Evolutionary conservation across 1,140 invertebrate species (phyloP), one percentile per base, ranked within the genome.

Genomic region (Drosophila serrata): DNA sequence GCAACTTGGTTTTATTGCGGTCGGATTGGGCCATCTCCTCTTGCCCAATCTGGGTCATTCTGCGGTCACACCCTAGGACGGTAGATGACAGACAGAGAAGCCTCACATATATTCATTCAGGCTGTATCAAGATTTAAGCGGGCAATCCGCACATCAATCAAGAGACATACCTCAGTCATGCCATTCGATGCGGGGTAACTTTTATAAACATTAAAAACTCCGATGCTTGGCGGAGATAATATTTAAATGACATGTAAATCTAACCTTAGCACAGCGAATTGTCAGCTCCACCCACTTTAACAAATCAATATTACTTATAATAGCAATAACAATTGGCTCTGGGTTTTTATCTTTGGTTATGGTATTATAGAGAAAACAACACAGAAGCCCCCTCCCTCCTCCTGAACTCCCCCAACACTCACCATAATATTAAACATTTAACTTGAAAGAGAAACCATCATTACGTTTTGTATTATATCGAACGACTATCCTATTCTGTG

Each of bases 401-500:
- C 35, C 48, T 17, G 7, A 49, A 35, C 24, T 46, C 17, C 22
- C 39, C 31, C 11, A 45, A 51, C 37, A 51, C 57, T 55, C 17
- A 35, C 15, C 19, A 17, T 46, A 45, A 55, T 58, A 39, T 37
- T 33, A 9, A 35, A n/a, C 15, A 27, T 37, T 22, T 48, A 5
- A 88, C 87, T 55, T 33, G 22, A 31, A 40, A 57, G 6, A 27
- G 29, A 48, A 45, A 7, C 19, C 43, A 22, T 27, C 42, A 55
- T 68, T 62, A 78, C 75, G 70, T 35, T 62, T 37, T 87, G 85
- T 87, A 90, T 69, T 51, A 81, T 85, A 90, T 69, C 46, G 37
- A 85, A 70, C 48, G 39, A 79, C 79, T 86, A 67, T 88, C 86
- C 79, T 86, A 73, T 86, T 90, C 84, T 92, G 84, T 92, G 87